Evolutionary conservation across 2,797 vertebrate genomes (phyloP), one percentile per base, ranked within the genome.

Genomic region (Pseudotriccus pelzelni): DNA sequence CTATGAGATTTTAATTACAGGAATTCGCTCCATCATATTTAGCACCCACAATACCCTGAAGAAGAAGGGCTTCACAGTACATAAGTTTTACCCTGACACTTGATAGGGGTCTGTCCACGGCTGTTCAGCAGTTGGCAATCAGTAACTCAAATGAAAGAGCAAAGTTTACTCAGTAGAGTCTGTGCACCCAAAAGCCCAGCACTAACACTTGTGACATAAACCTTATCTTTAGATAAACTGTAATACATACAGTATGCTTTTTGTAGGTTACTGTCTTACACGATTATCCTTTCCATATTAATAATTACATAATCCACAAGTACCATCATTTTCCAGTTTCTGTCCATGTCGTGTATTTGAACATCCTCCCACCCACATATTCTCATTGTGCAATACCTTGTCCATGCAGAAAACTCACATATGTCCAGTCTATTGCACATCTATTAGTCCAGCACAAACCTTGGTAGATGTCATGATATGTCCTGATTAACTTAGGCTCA

Each of bases 391-490:
- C 55, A 56, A 56, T 10, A 56, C 55, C n/a, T 56, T 34, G 25
- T 19, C 58, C 36, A 39, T 39, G 36, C 17, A 60, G 36, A 20
- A 60, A 60, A 39, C 36, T 9, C 34, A 59, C 56, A 59, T 8
- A 19, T 27, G 25, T 36, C 25, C 2, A 7, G 20, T 41, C 24
- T 24, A 41, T 22, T 34, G 9, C 8, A 39, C 1, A 2, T 5
- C 25, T 39, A 5, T 34, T 27, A 55, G 27, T 30, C 23, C 53
- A 58, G 27, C 15, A 77, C 37, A 69, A 72, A 23, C 25, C 13
- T 36, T 21, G 4, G 30, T 44, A 19, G 1, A 28, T 1, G 1
- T n/a, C 21, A 47, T 7, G 7, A 27, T 15, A 7, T 44, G 30
- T 37, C 27, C n/a, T 9, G 12, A 58, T 47, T 43, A 30, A 73